Evolutionary conservation across 2,797 vertebrate species (phyloP), one percentile per base, ranked within the genome.

Genomic region (Gymnothorax reevesii): DNA sequence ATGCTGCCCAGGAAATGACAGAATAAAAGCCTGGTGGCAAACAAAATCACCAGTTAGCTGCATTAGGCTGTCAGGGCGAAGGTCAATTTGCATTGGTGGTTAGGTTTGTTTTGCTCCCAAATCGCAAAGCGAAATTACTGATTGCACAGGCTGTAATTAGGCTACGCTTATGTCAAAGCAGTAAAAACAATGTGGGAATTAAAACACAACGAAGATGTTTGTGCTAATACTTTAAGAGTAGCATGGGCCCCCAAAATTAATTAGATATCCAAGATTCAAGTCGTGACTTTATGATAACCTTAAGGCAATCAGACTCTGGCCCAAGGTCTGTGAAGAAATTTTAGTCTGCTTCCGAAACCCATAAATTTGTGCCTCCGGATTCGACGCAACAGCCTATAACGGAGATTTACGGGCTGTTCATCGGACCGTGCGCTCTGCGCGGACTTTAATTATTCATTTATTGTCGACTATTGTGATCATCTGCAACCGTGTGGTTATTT

Each of bases 31-130:
- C 54, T 49, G 77, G 49, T n/a, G 52, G 52, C 7, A 8, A 55
- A 55, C 10, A 9, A 80, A 80, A 80, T 55, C 52, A 80, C 77
- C 52, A 22, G 77, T 80, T 80, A 80, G 52, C 77, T 55, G 77
- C 77, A 54, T 80, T 80, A 20, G 10, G 52, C 77, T 80, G 77
- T 54, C 52, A 80, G 62, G 49, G 20, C 49, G 9, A 80, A 54
- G 77, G 77, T 80, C 52, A 54, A 80, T 80, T 80, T 55, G 77
- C 49, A 80, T 54, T 80, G n/a, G 17, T 6, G 25, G 13, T 79
- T 17, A 15, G 42, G 17, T 17, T 54, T 80, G 77, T 80, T 80
- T 80, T 80, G 77, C 49, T n/a, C 52, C 27, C n/a, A 80, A 52
- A 55, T 55, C 77, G 55, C 77, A 80, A 10, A 7, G 13, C 77